Base-by-base conservation (phyloP, 2,888 invertebrate genomes). In the Netelia fuscicornis region DNA sequence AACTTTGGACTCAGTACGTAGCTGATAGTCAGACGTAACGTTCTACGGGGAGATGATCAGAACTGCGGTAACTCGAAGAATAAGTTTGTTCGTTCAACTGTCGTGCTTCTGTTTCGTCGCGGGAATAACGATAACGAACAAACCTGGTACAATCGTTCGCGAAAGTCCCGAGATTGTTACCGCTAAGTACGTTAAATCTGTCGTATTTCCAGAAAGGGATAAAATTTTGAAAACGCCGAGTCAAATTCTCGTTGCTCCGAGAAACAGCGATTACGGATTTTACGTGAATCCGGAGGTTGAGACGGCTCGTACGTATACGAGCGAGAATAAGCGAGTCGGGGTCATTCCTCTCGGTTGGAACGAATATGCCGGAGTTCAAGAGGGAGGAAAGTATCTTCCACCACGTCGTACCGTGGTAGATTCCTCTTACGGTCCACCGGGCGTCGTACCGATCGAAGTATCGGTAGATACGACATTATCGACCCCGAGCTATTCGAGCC, bases 301-400 rank as follows among this genome's bases (percentile, higher is more conserved):
- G 8, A 20, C 23, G 10, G 58, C 13, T 58, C 58, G 20, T 20
- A 17, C 20, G 17, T 37, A 37, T 56, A 9, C 17, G 9, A 56
- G n/a, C 1, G 37, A 37, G 37, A 9, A 20, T 20, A 20, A 58
- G 10, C 5, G 20, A n/a, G 58, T 17, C 8, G 67, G 67, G 42
- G 56, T 25, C 62, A 52, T 60, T 60, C 58, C 75, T 44, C 62
- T 64, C 48, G 42, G 30, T 25, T 37, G 58, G 75, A n/a, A 71
- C 11, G 44, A 60, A 74, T n/a, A 64, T 67, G 25, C 10, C 13
- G 56, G n/a, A 0, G 13, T 48, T 48, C 77, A 72, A 77, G 44
- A 60, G 30, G 13, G 52, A 44, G 60, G 81, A 81, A 17, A 48
- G 48, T 84, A 84, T 77, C 84, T 84, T 84, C 84, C 81, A 17